These are phyloP conservation scores for Pemphigus obesinymphae DNA, from an alignment of 1,140 invertebrate genomes.

Conservation along the genomic window DNA sequence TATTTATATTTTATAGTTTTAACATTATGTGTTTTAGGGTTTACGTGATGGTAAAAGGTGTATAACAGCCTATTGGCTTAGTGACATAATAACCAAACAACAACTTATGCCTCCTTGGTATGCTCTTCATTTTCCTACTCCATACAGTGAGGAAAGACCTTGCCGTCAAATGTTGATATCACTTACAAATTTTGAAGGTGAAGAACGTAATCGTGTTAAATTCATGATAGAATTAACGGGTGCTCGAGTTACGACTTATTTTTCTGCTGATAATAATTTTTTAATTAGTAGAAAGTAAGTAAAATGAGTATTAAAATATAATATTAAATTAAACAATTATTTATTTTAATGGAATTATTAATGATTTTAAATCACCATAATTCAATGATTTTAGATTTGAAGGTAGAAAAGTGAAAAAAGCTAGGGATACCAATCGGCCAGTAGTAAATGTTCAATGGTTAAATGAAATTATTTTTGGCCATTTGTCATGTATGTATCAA, in stretches of 20 bases:
- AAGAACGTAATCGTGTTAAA: slow-evolving; percentile 74
- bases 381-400: slow-evolving; percentile 60
- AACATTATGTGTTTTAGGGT: slow-evolving; percentile 54
- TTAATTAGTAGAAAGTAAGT: slow-evolving; percentile 48
- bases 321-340: background rate
- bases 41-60: slow-evolving; percentile 75
- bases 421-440: slow-evolving; percentile 79
- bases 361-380: background rate
- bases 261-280: slow-evolving; percentile 59
- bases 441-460: slow-evolving; percentile 92
- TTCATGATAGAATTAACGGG: slow-evolving; percentile 78
- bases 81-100: slow-evolving; percentile 77
- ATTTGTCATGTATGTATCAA: slow-evolving; percentile 73
- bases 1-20: too few relatives aligned
- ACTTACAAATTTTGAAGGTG: slow-evolving; percentile 78
- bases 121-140: slow-evolving; percentile 81
- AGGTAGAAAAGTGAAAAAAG: slow-evolving; percentile 81
- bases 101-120: slow-evolving; percentile 86
- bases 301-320: background rate
- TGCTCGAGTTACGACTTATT: slow-evolving; percentile 68
- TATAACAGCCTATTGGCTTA: slow-evolving; percentile 91
- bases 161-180: slow-evolving; percentile 64
- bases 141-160: slow-evolving; percentile 57
- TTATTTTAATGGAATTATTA: background rate
- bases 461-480: slow-evolving; percentile 86